Percentiles rank a stretch among this genome's conserved stretches.
phyloP scores from a whole-genome alignment of 2,797 vertebrate species.

The Ptychobarbus kaznakovi region DNA sequence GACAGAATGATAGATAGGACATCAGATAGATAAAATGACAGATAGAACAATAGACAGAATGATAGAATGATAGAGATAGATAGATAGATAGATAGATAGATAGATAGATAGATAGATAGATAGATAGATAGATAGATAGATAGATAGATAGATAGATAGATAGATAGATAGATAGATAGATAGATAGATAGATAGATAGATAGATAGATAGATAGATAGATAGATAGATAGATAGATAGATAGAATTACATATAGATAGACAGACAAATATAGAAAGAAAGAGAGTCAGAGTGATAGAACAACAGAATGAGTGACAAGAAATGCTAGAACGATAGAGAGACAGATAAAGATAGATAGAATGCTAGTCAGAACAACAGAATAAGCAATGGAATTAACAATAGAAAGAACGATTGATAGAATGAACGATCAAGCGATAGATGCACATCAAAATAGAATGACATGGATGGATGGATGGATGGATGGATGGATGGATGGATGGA shows the following conservation, averaged over 20 bases:
- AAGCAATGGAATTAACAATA: not conserved
- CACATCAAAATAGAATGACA: not conserved
- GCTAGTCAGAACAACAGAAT: not conserved
- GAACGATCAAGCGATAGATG: too few species aligned
- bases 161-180: not conserved
- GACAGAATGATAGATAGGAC: not conserved
- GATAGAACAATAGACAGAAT: not conserved
- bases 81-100: not conserved
- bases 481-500: not conserved
- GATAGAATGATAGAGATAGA: not conserved
- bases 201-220: not conserved
- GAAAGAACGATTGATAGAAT: not conserved
- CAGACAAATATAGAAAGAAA: not conserved
- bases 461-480: accelerated
- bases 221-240: not conserved
- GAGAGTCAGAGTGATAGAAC: not conserved
- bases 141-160: not conserved
- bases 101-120: accelerated
- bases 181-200: not conserved
- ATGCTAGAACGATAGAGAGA: not conserved
- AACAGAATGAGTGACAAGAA: not conserved
- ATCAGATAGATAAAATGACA: not conserved
- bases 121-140: not conserved
- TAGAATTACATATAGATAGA: not conserved
- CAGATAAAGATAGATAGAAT: not conserved